Evolutionary conservation across 2,113 vertebrate genomes (phyloP).

Genomic region (Corythoichthys intestinalis): DNA sequence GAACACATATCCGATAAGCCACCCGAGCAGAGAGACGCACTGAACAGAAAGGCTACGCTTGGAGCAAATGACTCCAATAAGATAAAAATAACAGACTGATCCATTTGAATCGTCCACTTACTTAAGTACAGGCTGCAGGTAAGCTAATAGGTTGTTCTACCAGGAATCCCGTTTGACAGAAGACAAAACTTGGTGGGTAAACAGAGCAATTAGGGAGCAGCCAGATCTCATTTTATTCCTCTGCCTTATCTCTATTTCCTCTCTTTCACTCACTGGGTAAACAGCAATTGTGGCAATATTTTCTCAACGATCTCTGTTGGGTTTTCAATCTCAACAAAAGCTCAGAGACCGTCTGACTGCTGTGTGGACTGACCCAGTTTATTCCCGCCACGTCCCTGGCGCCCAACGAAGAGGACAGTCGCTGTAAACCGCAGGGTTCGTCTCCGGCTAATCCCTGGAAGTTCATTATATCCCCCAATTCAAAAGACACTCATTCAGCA

Average conservation of each 20-base stretch:
- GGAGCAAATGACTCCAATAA: slow-evolving; percentile 35
- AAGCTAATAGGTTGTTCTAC: slow-evolving; percentile 52
- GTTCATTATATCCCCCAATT: slow-evolving; percentile 61
- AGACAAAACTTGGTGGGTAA: slow-evolving; percentile 52
- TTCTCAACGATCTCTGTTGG: slow-evolving; percentile 35
- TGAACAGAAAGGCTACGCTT: slow-evolving; percentile 1
- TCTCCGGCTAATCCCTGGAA: slow-evolving; percentile 58
- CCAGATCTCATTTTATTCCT: slow-evolving; percentile 57
- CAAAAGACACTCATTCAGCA: slow-evolving; percentile 44
- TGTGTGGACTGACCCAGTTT: slow-evolving; percentile 60
- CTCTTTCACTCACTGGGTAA: slow-evolving; percentile 30
- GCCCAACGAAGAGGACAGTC: slow-evolving; percentile 30
- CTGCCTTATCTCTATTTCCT: slow-evolving; percentile 41
- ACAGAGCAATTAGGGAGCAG: slow-evolving; percentile 61
- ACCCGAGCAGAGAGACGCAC: slow-evolving; percentile 9
- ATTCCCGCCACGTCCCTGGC: slow-evolving; percentile 50
- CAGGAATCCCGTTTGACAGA: slow-evolving; percentile 49
- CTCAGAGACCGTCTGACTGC: slow-evolving; percentile 33
- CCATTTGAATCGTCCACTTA: slow-evolving; percentile 36
- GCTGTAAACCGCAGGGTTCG: slow-evolving; percentile 50
- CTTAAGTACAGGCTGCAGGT: slow-evolving; percentile 39
- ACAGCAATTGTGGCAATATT: slow-evolving; percentile 45
- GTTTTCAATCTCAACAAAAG: slow-evolving; percentile 37
- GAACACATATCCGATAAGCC: slow-evolving; percentile 25
- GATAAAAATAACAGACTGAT: slow-evolving; percentile 41